Percentiles rank a stretch among this genome's conserved stretches.
Conservation (phyloP, 2,797 vertebrate genomes). For the Acomys russatus region DNA sequence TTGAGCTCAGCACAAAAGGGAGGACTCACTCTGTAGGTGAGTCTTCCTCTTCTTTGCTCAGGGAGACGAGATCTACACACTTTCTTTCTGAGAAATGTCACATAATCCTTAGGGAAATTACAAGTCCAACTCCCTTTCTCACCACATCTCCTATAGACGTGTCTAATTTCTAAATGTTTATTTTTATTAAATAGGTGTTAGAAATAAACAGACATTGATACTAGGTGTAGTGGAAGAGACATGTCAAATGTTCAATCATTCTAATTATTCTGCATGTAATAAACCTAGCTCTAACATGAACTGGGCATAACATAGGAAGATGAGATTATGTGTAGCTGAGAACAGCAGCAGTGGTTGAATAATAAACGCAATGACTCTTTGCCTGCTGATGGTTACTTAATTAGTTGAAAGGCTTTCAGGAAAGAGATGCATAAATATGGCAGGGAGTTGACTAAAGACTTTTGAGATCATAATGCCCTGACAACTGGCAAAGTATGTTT, state of each 20-base stretch:
- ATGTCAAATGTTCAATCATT: background rate
- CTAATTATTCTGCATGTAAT: background rate
- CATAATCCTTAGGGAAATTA: no score
- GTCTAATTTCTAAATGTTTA: background rate
- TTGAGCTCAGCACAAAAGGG: no score
- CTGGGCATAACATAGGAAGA: background rate
- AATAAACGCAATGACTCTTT: slow-evolving; percentile 47
- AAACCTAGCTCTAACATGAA: background rate
- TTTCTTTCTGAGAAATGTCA: no score
- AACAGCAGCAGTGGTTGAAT: background rate
- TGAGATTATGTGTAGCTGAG: background rate
- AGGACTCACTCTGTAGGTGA: no score
- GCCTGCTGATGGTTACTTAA: slow-evolving; percentile 57
- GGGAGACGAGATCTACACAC: no score
- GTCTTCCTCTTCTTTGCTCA: no score
- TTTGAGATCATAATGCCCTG: background rate
- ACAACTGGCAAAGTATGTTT: slow-evolving; percentile 64
- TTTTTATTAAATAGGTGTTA: slow-evolving; percentile 57
- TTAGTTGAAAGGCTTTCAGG: slow-evolving; percentile 2
- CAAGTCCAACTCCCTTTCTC: background rate
- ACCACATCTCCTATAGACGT: background rate
- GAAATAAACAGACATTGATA: background rate
- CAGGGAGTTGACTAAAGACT: slow-evolving; percentile 51
- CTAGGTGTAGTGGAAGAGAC: background rate
- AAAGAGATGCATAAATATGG: slow-evolving; percentile 2